Base-by-base conservation (phyloP, 2,113 vertebrate genomes). In the Oryzias javanicus region DNA sequence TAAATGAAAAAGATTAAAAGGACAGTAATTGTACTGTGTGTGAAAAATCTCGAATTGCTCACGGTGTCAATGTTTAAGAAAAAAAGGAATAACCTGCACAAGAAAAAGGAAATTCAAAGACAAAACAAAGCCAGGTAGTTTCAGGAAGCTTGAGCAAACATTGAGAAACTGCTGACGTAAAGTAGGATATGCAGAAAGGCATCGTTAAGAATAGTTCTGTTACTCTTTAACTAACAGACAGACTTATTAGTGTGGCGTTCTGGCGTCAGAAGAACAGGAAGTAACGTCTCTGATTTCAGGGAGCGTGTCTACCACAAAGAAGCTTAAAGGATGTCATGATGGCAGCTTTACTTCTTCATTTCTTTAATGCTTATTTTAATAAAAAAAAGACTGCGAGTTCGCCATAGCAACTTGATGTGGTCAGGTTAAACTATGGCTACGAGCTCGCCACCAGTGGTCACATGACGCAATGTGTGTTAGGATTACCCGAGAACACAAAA, bases 171-270 rank as follows among this genome's bases (percentile, higher is more conserved):
- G 18, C 13, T 25, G 29, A 47, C 40, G 4, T 50, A 5, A 40
- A n/a, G 57, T 46, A 47, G 58, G 49, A 55, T 5, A 35, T 0
- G 13, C 41, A 6, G 24, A 64, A 24, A 45, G 54, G 15, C 45
- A 57, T 4, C 62, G 54, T 41, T 64, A 49, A 49, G 25, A 74
- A 46, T 25, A n/a, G 40, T 15, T 73, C 49, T 69, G 74, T 81
- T 46, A 86, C 22, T 86, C 58, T 82, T 80, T 85, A 85, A 86
- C 82, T 20, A 16, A 42, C 56, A 12, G 17, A 62, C 46, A 48
- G 35, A 35, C 8, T 35, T 35, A 35, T 35, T 35, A 8, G 35
- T 35, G 35, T 35, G 35, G 8, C 10, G 10, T 35, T 35, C 35
- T 35, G 35, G 8, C 2, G 10, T 10, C 35, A 35, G 16, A 44